A percentile compares a stretch with the other conserved stretches of the same genome.
phyloP scores from a whole-genome alignment of 2,797 vertebrate genomes.

The Tokudaia tokunoshimensis region DNA sequence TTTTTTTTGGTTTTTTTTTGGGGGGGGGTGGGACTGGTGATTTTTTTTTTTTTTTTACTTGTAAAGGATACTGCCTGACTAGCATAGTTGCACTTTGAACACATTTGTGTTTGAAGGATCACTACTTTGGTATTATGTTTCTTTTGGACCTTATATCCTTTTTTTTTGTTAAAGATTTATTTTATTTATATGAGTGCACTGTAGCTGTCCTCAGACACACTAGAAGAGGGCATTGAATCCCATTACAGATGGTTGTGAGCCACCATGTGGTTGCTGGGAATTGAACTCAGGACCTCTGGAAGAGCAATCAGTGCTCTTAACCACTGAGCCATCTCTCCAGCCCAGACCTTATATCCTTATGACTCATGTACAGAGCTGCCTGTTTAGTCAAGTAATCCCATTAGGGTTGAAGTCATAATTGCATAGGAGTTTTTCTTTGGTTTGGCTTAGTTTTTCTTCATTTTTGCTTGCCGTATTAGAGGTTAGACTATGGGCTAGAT shows the following conservation, averaged over 20 bases:
- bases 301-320: too few relatives aligned
- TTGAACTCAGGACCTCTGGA: too few relatives aligned
- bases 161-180: neutral
- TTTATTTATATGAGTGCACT: too few relatives aligned
- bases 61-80: neutral
- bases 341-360: neutral
- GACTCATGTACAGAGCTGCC: neutral
- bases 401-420: slow-evolving; percentile 34
- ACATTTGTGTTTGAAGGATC: neutral
- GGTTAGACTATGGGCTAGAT: neutral
- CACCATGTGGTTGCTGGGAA: too few relatives aligned
- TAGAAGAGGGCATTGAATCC: too few relatives aligned
- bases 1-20: neutral
- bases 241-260: too few relatives aligned
- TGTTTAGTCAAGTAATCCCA: neutral
- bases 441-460: neutral
- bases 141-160: slow-evolving; percentile 25
- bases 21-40: neutral
- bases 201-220: too few relatives aligned
- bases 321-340: too few relatives aligned
- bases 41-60: neutral
- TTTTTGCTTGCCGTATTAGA: neutral
- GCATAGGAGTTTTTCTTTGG: neutral
- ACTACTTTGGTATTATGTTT: neutral
- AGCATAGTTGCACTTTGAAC: neutral